Evolutionary conservation across 2,113 vertebrate species (phyloP).

Genomic region (Amia ocellicauda): DNA sequence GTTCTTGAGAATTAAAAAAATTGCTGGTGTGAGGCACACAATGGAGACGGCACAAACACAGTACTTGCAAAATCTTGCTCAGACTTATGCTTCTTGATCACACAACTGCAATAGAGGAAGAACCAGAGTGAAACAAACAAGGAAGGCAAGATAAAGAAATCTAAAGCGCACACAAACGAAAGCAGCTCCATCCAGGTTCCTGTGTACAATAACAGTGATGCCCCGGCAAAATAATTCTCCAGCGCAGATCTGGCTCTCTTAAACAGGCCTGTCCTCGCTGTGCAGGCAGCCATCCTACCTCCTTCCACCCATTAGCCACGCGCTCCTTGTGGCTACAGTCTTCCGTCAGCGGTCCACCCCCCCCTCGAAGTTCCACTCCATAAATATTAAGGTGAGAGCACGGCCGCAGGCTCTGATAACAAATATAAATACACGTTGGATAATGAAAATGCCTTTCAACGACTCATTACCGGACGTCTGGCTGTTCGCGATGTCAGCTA

Average conservation of each 20-base stretch:
- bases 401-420: constrained; percentile 15
- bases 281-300: not conserved
- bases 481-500: constrained; percentile 18
- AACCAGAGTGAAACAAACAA: no score
- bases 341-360: constrained; percentile 15
- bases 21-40: no score
- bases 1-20: no score
- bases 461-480: constrained; percentile 18
- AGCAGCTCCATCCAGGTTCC: no score
- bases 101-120: no score
- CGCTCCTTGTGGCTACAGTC: not conserved
- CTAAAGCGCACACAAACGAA: no score
- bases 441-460: constrained; percentile 18
- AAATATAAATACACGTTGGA: constrained; percentile 10
- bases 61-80: no score
- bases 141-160: no score
- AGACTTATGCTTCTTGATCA: no score
- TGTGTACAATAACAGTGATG: no score
- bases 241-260: not conserved
- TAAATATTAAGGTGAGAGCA: constrained; percentile 16
- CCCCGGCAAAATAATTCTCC: not conserved
- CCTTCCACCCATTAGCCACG: constrained; percentile 25
- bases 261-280: not conserved
- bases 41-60: no score
- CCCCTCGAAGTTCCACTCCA: constrained; percentile 16